Base-by-base conservation (phyloP, 30 jellyfish, hydroid and myxozoan genomes). In the Nemopilema nomurai region DNA sequence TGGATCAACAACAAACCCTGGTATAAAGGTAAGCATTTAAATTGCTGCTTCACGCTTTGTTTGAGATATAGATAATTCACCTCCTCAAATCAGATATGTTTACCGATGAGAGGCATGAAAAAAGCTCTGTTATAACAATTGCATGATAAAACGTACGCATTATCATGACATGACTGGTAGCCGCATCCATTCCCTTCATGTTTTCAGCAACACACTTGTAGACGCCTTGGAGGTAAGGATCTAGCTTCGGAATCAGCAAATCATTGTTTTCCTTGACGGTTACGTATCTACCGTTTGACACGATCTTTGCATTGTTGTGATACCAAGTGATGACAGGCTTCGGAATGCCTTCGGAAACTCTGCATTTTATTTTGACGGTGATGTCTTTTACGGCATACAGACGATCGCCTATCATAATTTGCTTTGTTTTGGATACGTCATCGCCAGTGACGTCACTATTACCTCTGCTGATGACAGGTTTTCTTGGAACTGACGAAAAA, bases 171-270 rank as follows among this genome's bases (percentile, higher is more conserved):
- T 81, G 67, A 21, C 93, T 24, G 17, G 87, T 18, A 23, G 97
- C 97, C 82, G 81, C 93, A 62, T 74, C 93, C 69, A 26, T 71
- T 32, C 90, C 89, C 22, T 83, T 29, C 63, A 78, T 65, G 50
- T 89, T 87, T 71, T 69, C 87, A 9, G 90, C 97, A 25, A 49
- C 91, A 50, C 97, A 89, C 23, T 82, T 89, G 65, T 89, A 89
- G 29, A 63, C 78, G 27, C 97, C 97, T 25, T 79, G 90, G 29
- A 74, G 79, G 8, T 87, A 71, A 23, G 85, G 83, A 51, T 79
- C 87, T 28, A 89, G 77, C 62, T 89, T 89, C 24, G 92, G 90
- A 31, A 89, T 89, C 82, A 89, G 67, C 72, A 89, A 30, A 57
- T 87, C 92, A 41, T 77, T 87, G 68, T 87, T 89, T 25, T 65